phyloP scores from a whole-genome alignment of 2,113 vertebrate species.

The Percina caprodes region DNA sequence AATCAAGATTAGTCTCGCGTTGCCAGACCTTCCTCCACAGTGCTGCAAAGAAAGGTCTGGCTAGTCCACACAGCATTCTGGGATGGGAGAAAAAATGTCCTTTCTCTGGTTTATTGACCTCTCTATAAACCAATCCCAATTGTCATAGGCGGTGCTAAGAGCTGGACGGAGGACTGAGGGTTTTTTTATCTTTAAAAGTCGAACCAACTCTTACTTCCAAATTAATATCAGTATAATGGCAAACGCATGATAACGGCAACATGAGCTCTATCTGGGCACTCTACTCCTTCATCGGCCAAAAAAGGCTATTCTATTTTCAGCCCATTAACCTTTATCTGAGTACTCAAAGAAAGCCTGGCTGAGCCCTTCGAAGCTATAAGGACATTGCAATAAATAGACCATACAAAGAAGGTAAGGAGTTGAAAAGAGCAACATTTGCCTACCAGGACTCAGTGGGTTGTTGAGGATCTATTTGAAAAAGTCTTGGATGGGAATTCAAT shows the following conservation, averaged over 20 bases:
- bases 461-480: slow-evolving; percentile 29
- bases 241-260: not conserved
- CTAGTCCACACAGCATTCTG: too few relatives aligned
- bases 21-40: too few relatives aligned
- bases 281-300: not conserved
- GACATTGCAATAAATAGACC: slow-evolving; percentile 19
- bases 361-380: slow-evolving; percentile 7
- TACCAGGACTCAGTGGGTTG: not conserved
- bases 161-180: not conserved
- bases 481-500: slow-evolving; percentile 33
- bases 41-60: too few relatives aligned
- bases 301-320: slow-evolving; percentile 39
- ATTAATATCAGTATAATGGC: not conserved
- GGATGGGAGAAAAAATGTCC: too few relatives aligned
- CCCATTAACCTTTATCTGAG: slow-evolving; percentile 47
- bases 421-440: not conserved
- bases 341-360: slow-evolving; percentile 8
- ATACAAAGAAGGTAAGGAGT: not conserved
- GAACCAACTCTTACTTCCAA: not conserved
- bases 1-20: too few relatives aligned
- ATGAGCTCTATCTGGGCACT: not conserved
- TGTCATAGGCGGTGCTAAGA: too few relatives aligned
- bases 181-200: not conserved
- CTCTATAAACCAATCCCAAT: too few relatives aligned
- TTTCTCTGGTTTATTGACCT: too few relatives aligned